Evolutionary conservation across 2,797 vertebrate species (phyloP).

Genomic region (Pipistrellus pygmaeus): DNA sequence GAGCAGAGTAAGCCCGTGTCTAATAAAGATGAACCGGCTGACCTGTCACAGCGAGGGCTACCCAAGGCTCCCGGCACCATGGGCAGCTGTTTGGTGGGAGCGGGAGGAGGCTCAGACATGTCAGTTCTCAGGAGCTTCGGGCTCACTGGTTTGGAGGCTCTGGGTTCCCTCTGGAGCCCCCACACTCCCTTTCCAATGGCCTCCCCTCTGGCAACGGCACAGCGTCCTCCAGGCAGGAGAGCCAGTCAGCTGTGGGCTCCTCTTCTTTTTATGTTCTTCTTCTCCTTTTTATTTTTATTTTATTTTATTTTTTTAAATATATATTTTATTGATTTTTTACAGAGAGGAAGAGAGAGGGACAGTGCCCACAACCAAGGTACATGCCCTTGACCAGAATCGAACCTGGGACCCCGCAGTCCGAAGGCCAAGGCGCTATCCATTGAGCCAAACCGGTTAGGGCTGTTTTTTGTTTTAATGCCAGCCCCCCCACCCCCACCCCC

Average conservation of each 20-base stretch:
- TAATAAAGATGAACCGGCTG: neutral
- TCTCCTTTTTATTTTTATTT: no score
- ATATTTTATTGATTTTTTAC: no score
- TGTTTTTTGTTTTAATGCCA: neutral
- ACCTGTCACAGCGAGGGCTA: neutral
- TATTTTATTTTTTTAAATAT: no score
- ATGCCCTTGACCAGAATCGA: no score
- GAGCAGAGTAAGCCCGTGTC: neutral
- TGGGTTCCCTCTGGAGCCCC: neutral
- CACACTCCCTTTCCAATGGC: neutral
- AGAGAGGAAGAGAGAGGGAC: no score
- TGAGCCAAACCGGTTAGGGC: no score
- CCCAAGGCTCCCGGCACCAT: no score
- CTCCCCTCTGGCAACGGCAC: neutral
- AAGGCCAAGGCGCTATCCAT: no score
- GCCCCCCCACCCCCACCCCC: neutral
- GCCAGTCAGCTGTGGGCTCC: neutral
- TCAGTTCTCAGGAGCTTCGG: neutral
- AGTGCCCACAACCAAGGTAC: no score
- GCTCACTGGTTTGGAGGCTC: neutral
- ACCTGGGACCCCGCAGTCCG: no score
- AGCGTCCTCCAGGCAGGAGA: neutral
- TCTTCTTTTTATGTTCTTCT: neutral
- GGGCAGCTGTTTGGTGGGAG: neutral
- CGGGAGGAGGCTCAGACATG: neutral